Conservation (phyloP, 2,888 invertebrate species). For the Cacoxenus indagator region DNA sequence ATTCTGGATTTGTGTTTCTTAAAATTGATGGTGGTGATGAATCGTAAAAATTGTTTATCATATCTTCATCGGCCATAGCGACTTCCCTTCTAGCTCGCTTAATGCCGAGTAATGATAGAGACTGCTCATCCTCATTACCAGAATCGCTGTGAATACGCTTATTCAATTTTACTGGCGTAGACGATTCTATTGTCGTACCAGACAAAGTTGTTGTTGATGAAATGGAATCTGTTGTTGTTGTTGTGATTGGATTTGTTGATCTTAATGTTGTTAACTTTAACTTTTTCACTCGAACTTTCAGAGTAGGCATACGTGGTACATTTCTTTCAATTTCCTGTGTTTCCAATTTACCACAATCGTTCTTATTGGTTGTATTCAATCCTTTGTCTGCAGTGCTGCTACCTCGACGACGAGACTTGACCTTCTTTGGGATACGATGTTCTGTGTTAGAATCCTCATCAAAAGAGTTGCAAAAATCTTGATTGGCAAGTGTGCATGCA, state of each 20-base stretch:
- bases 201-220: too few relatives aligned
- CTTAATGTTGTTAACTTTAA: background rate
- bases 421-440: too few relatives aligned
- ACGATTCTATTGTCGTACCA: too few relatives aligned
- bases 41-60: background rate
- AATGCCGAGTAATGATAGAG: conserved; percentile 13
- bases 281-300: background rate
- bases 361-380: background rate
- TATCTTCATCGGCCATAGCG: background rate
- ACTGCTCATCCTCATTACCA: background rate
- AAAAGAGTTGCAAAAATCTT: too few relatives aligned
- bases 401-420: too few relatives aligned
- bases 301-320: background rate
- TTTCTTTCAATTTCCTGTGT: too few relatives aligned
- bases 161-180: background rate
- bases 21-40: conserved; percentile 9
- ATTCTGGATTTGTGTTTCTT: conserved; percentile 52
- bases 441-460: too few relatives aligned
- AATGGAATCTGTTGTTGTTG: too few relatives aligned
- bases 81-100: conserved; percentile 14
- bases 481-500: too few relatives aligned
- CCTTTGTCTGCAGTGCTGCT: conserved; percentile 70
- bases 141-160: conserved; percentile 40
- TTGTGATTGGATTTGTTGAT: too few relatives aligned
- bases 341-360: background rate